These are phyloP conservation scores for Calephelis nemesis DNA, from an alignment of 1,140 invertebrate species.

Conservation along the genomic window DNA sequence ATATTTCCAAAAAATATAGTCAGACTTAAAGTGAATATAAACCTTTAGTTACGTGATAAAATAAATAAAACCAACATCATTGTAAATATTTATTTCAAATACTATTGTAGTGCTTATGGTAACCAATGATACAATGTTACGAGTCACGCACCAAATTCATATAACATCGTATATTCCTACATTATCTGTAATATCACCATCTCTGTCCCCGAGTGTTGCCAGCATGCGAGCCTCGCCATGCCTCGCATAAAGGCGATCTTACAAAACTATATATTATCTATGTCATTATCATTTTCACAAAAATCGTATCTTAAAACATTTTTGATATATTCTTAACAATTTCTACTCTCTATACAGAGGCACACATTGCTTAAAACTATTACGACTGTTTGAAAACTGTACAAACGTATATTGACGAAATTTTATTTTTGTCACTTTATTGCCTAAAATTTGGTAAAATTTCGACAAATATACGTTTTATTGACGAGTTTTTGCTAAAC, in stretches of 20 bases:
- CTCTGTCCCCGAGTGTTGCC: slow-evolving; percentile 41
- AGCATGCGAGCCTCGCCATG: slow-evolving; percentile 41
- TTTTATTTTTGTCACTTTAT: neutral
- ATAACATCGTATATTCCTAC: slow-evolving; percentile 58
- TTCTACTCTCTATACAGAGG: slow-evolving; percentile 64
- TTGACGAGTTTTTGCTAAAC: slow-evolving; percentile 39
- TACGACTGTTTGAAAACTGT: slow-evolving; percentile 25
- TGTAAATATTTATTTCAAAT: slow-evolving; percentile 79
- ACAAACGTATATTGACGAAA: slow-evolving; percentile 33
- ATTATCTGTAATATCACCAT: slow-evolving; percentile 65
- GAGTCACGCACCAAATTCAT: slow-evolving; percentile 53
- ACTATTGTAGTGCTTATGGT: slow-evolving; percentile 74
- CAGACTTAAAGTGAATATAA: too few species aligned
- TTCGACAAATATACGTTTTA: slow-evolving; percentile 29
- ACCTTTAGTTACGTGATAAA: neutral
- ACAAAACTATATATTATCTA: slow-evolving; percentile 30
- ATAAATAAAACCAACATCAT: slow-evolving; percentile 38
- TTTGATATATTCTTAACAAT: slow-evolving; percentile 22
- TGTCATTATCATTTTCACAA: slow-evolving; percentile 19
- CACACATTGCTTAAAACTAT: slow-evolving; percentile 71
- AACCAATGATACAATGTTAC: slow-evolving; percentile 76
- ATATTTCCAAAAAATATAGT: too few species aligned
- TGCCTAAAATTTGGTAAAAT: slow-evolving; percentile 20
- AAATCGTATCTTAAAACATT: slow-evolving; percentile 15
- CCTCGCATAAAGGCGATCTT: slow-evolving; percentile 27